Conservation (phyloP, 2,113 vertebrate genomes). For the Tetraodon nigroviridis region DNA sequence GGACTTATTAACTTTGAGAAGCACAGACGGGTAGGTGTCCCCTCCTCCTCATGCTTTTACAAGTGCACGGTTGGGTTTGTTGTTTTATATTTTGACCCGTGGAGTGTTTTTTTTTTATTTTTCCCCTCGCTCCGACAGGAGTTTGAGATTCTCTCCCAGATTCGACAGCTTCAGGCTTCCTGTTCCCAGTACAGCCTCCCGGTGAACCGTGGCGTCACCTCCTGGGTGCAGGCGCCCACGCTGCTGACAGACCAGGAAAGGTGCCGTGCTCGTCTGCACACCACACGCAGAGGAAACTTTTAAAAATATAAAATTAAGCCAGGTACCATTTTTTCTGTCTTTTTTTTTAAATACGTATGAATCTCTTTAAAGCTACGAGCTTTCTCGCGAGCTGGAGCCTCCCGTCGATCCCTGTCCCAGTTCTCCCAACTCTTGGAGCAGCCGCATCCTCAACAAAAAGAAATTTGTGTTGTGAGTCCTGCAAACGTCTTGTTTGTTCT, state of each 20-base stretch:
- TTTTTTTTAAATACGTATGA: neutral
- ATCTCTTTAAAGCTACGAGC: slow-evolving; percentile 72
- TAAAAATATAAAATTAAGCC: neutral
- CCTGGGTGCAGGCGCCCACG: slow-evolving; percentile 69
- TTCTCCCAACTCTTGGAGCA: slow-evolving; percentile 75
- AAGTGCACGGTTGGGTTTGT: neutral
- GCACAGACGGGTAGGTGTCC: slow-evolving; percentile 79
- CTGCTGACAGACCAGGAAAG: slow-evolving; percentile 84
- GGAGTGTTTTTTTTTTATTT: neutral
- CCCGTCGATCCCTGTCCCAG: slow-evolving; percentile 80
- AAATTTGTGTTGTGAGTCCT: slow-evolving; percentile 80
- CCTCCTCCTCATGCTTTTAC: slow-evolving; percentile 36
- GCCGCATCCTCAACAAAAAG: slow-evolving; percentile 72
- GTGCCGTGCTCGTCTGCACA: slow-evolving; percentile 47
- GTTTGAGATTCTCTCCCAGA: slow-evolving; percentile 82
- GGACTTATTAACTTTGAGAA: slow-evolving; percentile 89
- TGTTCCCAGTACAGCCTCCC: slow-evolving; percentile 75
- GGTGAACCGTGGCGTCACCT: slow-evolving; percentile 50
- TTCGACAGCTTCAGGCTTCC: slow-evolving; percentile 80
- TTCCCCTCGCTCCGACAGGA: slow-evolving; percentile 67
- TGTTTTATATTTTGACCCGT: neutral
- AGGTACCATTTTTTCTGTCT: neutral
- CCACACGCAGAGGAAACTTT: neutral
- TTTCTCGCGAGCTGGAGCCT: slow-evolving; percentile 82
- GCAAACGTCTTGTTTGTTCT: neutral